A percentile compares a stretch with the other conserved stretches of the same genome.
Evolutionary conservation across 2,888 invertebrate species (phyloP).

Genomic region (Tipula lateralis): DNA sequence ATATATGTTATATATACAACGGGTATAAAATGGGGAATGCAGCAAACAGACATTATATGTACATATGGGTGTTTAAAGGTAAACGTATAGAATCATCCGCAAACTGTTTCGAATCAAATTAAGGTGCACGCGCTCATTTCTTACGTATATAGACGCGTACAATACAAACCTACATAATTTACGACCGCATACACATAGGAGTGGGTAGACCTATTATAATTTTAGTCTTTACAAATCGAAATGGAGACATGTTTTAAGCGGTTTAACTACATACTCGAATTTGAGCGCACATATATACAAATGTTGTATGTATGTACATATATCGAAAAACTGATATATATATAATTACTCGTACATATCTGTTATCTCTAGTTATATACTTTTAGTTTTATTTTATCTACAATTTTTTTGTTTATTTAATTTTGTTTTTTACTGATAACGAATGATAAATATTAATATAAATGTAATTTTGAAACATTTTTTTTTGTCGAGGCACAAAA

Average conservation of each 20-base stretch:
- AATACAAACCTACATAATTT: no score
- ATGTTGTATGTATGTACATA: not conserved
- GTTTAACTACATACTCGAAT: not conserved
- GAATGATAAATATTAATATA: slow-evolving; percentile 19
- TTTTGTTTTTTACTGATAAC: slow-evolving; percentile 1
- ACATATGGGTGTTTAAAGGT: no score
- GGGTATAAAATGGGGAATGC: no score
- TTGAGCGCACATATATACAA: not conserved
- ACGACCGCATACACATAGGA: not conserved
- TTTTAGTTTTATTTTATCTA: slow-evolving; percentile 11
- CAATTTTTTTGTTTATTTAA: not conserved
- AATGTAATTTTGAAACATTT: not conserved
- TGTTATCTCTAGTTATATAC: not conserved
- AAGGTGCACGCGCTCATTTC: no score
- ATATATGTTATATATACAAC: no score
- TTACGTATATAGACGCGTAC: no score
- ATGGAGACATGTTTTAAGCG: not conserved
- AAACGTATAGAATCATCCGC: no score
- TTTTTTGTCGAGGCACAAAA: not conserved
- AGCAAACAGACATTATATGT: no score
- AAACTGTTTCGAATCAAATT: no score
- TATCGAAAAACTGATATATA: not conserved
- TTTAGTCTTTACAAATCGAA: not conserved
- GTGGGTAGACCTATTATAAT: not conserved
- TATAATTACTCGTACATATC: not conserved